Evolutionary conservation across 2,888 invertebrate species (phyloP).

Genomic region (Periphyllus acericola): DNA sequence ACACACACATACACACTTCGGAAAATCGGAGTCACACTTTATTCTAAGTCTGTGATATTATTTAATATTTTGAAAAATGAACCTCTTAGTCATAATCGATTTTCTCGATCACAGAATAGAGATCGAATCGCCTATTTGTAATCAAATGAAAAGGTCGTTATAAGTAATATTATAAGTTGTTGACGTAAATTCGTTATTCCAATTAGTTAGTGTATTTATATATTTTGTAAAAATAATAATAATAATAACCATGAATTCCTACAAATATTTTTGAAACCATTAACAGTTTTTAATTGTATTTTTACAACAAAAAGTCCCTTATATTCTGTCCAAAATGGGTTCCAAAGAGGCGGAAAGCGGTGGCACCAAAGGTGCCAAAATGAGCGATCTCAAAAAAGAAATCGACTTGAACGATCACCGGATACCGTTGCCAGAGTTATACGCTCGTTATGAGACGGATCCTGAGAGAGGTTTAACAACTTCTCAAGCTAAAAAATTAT

Average conservation of each 20-base stretch:
- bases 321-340: slow-evolving; percentile 60
- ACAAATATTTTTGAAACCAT: slow-evolving; percentile 59
- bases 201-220: slow-evolving; percentile 61
- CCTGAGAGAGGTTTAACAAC: slow-evolving; percentile 73
- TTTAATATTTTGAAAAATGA: slow-evolving; percentile 55
- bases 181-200: slow-evolving; percentile 61
- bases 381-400: slow-evolving; percentile 72
- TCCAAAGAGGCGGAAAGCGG: slow-evolving; percentile 50
- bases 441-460: slow-evolving; percentile 67
- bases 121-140: slow-evolving; percentile 61
- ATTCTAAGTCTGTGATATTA: slow-evolving; percentile 59
- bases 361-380: slow-evolving; percentile 62
- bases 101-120: slow-evolving; percentile 61
- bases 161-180: slow-evolving; percentile 57
- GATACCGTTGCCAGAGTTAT: slow-evolving; percentile 68
- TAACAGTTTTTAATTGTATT: slow-evolving; percentile 60
- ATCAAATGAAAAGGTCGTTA: slow-evolving; percentile 62
- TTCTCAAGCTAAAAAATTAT: slow-evolving; percentile 71
- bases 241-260: slow-evolving; percentile 60
- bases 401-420: slow-evolving; percentile 72
- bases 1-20: slow-evolving; percentile 60
- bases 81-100: slow-evolving; percentile 54
- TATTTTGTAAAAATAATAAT: slow-evolving; percentile 58
- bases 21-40: slow-evolving; percentile 57
- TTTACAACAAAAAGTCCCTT: slow-evolving; percentile 57